Base-by-base conservation (phyloP, 2,888 invertebrate species). In the Rhogogaster chlorosoma region DNA sequence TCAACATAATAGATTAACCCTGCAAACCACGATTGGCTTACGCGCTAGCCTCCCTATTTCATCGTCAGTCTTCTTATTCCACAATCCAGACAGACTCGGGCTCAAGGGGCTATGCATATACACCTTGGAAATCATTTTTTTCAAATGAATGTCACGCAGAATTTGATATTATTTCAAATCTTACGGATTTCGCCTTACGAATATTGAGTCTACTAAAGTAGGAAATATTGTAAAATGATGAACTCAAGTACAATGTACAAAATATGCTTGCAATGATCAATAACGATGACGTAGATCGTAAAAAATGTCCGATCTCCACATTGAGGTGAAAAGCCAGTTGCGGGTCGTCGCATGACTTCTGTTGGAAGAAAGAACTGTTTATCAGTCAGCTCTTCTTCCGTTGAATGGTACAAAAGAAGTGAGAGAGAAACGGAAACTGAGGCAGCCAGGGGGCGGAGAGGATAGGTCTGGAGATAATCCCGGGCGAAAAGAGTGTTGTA, bases 401-500 rank as follows among this genome's bases (percentile, higher is more conserved):
- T 64, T 42, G 67, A 67, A 83, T 45, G 83, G 26, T 36, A 80
- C 80, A 70, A 83, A 83, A 67, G 83, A 83, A 67, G 45, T n/a
- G 49, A 45, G 32, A 67, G 67, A 70, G 15, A 67, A 26, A n/a
- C 12, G 38, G 49, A 70, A 61, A 18, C 9, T 61, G 38, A 49
- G 22, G 83, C 15, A 61, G 61, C 32, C n/a, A 38, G 38, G 61
- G 80, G 38, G 42, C 3, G 80, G 22, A 38, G 32, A 38, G 83
- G 18, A 67, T 67, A 70, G 83, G 67, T 70, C 29, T 67, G 70
- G 67, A 83, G 83, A 83, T 83, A 83, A 83, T 83, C 83, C 83
- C 49, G 67, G 67, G 22, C 67, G 83, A 83, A 83, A 83, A 86
- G 85, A 87, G 89, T 89, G 88, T 89, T 87, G 89, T 90, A 90